phyloP scores from a whole-genome alignment of 2,888 invertebrate genomes.

The Drosophila hamatofila region DNA sequence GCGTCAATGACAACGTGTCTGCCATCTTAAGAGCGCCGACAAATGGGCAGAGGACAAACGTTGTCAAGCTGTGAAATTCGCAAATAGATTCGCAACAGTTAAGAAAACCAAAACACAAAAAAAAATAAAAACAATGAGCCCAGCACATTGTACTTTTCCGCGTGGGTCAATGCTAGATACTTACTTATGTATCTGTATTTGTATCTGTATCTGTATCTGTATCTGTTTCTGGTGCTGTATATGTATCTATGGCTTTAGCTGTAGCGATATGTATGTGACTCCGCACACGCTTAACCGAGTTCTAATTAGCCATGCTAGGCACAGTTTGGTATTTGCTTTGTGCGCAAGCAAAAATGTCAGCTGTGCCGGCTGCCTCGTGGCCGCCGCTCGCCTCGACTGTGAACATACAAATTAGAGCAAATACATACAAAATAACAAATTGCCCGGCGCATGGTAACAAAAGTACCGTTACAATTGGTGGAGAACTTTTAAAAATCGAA shows the following conservation, averaged over 20 bases:
- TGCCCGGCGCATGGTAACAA: slow-evolving; percentile 75
- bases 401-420: slow-evolving; percentile 78
- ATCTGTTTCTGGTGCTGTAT: not conserved
- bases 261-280: slow-evolving; percentile 11
- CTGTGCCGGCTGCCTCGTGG: slow-evolving; percentile 40
- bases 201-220: slow-evolving; percentile 16
- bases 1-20: slow-evolving; percentile 51
- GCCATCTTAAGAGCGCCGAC: slow-evolving; percentile 63
- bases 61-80: slow-evolving; percentile 62
- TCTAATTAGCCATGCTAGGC: slow-evolving; percentile 77
- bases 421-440: slow-evolving; percentile 72
- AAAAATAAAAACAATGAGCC: slow-evolving; percentile 44
- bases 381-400: slow-evolving; percentile 14
- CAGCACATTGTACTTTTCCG: slow-evolving; percentile 26
- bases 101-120: slow-evolving; percentile 12
- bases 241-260: not conserved
- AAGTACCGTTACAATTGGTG: slow-evolving; percentile 69
- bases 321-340: slow-evolving; percentile 76
- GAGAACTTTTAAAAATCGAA: slow-evolving; percentile 46
- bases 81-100: slow-evolving; percentile 74
- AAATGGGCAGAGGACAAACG: slow-evolving; percentile 56
- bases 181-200: slow-evolving; percentile 17
- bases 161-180: slow-evolving; percentile 62
- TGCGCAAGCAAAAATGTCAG: slow-evolving; percentile 77
- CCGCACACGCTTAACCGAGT: slow-evolving; percentile 52